Base-by-base conservation (phyloP, 1,140 invertebrate species). In the Telenomus remus region DNA sequence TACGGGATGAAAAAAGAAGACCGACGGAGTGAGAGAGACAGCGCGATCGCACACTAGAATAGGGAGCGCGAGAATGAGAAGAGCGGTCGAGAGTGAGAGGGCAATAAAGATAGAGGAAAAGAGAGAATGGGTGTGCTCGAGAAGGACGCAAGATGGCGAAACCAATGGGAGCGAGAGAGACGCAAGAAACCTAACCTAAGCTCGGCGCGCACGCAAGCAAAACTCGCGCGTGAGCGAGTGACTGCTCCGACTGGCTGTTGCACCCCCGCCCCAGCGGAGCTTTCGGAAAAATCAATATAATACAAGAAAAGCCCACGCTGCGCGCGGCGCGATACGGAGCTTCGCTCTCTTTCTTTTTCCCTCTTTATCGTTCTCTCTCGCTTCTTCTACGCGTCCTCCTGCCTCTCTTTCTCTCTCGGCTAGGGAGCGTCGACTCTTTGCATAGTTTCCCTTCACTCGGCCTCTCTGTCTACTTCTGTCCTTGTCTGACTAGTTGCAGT, bases 261-360 rank as follows among this genome's bases (percentile, higher is more conserved):
- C 51, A 44, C 53, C 53, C 46, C 44, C 12, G 19, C 66, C 84
- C 79, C 82, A 79, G 65, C 59, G 56, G 78, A 84, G 83, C 84
- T 87, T 87, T 85, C 80, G 82, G 84, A 88, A 88, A 87, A 88
- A 88, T 88, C 86, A 88, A 88, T 88, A 88, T 84, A 88, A 86
- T 85, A 85, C 86, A 86, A 88, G 86, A 88, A 88, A 88, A 87
- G 85, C 82, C 80, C 84, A 81, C 77, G 78, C 78, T 82, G 78
- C 79, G 83, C 82, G 81, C 80, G 78, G 74, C 79, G 73, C 75
- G 63, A 68, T 56, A 66, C 42, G 54, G 76, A 80, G 79, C 72
- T 61, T 76, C 61, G 49, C 66, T 71, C 76, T 53, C 57, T 75
- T 39, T 71, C 57, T 53, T 46, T 35, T n/a, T 48, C 56, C 19